phyloP scores from a whole-genome alignment of 2,888 invertebrate genomes.

The Habrosyne pyritoides region DNA sequence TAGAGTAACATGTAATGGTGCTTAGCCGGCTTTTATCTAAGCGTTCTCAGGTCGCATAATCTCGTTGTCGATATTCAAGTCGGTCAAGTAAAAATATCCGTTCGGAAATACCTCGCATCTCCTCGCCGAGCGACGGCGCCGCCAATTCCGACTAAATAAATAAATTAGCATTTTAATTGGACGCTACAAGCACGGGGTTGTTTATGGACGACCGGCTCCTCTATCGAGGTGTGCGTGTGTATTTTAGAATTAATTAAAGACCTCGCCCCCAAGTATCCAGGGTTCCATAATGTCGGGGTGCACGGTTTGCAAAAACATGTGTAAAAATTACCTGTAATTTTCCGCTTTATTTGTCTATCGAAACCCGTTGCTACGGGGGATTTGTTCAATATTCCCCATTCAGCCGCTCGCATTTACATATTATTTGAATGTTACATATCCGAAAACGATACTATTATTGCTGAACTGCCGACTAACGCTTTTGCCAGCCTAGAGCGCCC shows the following conservation, averaged over 20 bases:
- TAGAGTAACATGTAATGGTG: too few relatives aligned
- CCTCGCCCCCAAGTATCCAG: not conserved
- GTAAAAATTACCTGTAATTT: not conserved
- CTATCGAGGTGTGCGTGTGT: constrained; percentile 4
- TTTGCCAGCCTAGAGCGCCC: not conserved
- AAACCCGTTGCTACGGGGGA: not conserved
- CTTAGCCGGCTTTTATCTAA: not conserved
- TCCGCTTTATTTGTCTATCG: not conserved
- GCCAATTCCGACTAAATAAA: constrained; percentile 12
- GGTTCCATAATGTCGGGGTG: not conserved
- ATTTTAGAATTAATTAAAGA: constrained; percentile 11
- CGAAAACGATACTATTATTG: not conserved
- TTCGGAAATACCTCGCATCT: not conserved
- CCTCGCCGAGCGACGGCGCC: constrained; percentile 8
- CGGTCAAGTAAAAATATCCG: not conserved
- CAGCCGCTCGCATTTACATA: not conserved
- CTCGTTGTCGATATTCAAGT: not conserved
- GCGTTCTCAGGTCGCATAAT: not conserved
- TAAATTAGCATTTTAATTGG: constrained; percentile 14
- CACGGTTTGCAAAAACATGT: not conserved
- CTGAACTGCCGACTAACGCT: not conserved
- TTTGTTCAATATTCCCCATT: not conserved
- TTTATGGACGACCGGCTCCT: constrained; percentile 13
- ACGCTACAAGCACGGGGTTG: constrained; percentile 10
- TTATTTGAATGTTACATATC: not conserved